Percentiles rank a stretch among this genome's conserved stretches.
phyloP scores from a whole-genome alignment of 2,888 invertebrate species.

The Matsumyia berberina region DNA sequence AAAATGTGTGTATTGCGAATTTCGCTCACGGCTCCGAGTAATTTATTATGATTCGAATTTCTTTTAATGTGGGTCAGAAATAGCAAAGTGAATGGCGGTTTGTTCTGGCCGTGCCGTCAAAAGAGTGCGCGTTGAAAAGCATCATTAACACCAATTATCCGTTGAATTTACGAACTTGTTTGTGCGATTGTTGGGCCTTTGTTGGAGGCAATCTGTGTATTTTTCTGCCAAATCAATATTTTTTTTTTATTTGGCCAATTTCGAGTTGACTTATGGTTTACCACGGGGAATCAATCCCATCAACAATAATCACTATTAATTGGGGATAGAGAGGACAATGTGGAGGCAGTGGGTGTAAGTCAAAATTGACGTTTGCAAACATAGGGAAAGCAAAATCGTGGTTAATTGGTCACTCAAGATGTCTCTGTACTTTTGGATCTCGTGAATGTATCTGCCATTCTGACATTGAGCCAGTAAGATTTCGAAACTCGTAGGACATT shows the following conservation, averaged over 20 bases:
- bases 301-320: neutral
- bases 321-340: neutral
- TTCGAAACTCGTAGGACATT: too few relatives aligned
- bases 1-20: constrained; percentile 49
- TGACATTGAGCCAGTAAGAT: too few relatives aligned
- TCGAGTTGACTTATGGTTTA: neutral
- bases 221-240: constrained; percentile 18
- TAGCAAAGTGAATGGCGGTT: constrained; percentile 51
- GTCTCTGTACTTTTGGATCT: too few relatives aligned
- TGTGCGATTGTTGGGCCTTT: constrained; percentile 9
- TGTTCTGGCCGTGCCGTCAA: constrained; percentile 18
- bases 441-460: too few relatives aligned
- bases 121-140: constrained; percentile 1
- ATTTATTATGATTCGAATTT: constrained; percentile 60
- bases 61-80: constrained; percentile 60
- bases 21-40: constrained; percentile 41
- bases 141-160: constrained; percentile 48
- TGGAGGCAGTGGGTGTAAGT: too few relatives aligned
- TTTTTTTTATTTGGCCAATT: constrained; percentile 8
- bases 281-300: neutral
- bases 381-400: neutral
- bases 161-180: constrained; percentile 19
- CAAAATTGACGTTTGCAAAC: too few relatives aligned
- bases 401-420: too few relatives aligned
- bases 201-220: constrained; percentile 5